Evolutionary conservation across 1,140 invertebrate species (phyloP).

Genomic region (Ceratitis capitata): DNA sequence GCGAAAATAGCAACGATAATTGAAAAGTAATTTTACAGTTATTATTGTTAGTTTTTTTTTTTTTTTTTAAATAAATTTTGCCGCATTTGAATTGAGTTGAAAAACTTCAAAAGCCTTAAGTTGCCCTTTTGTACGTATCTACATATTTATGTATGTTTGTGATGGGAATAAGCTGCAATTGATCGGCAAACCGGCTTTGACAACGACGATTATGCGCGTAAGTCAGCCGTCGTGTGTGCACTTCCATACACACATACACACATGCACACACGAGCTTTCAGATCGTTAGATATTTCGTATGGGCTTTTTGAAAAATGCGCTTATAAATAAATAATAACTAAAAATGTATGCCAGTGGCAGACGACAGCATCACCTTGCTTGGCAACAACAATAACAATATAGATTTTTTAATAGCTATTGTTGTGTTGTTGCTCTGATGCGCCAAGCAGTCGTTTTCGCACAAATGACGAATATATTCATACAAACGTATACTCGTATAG

Average conservation of each 20-base stretch:
- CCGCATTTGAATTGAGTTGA: not conserved
- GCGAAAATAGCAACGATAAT: not conserved
- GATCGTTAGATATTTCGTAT: not conserved
- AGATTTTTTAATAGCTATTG: not conserved
- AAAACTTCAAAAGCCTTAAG: too few species aligned
- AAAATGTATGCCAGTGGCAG: not conserved
- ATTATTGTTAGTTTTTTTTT: not conserved
- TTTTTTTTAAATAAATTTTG: not conserved
- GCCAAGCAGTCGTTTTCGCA: not conserved
- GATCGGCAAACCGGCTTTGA: not conserved
- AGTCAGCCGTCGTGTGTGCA: not conserved
- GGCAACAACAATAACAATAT: not conserved
- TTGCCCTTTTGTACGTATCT: not conserved
- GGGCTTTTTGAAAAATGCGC: not conserved
- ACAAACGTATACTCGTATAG: not conserved
- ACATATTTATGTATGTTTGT: too few species aligned
- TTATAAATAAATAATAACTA: not conserved
- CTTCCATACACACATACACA: not conserved
- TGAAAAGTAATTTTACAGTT: too few species aligned
- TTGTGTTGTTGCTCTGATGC: not conserved
- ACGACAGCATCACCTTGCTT: not conserved
- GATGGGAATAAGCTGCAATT: too few species aligned
- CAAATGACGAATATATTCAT: not conserved
- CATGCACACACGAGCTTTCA: not conserved
- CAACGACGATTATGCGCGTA: not conserved